Evolutionary conservation across 2,797 vertebrate species (phyloP), one percentile per base, ranked within the genome.

Genomic region (Manis pentadactyla): DNA sequence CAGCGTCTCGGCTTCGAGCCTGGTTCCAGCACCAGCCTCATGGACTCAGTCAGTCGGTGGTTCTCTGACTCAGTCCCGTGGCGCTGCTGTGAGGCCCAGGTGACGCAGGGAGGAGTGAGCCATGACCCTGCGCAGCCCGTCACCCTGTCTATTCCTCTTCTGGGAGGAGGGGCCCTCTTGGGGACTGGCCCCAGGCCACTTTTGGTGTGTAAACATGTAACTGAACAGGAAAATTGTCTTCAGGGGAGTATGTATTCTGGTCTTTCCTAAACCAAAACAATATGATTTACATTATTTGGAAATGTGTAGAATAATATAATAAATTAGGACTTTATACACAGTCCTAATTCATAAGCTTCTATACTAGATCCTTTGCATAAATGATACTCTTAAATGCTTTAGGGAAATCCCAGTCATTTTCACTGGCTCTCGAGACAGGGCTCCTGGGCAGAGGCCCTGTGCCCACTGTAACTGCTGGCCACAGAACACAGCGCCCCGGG

Each of bases 161-260:
- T 4, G 1, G 3, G 3, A n/a, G 73, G 73, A 46, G 69, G 21
- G 25, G 25, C 31, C 73, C 29, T 21, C n/a, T 19, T 0, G 5
- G 17, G 21, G 73, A 46, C 12, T 6, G 18, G 73, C 29, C 4
- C 7, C 71, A 7, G 29, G 29, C 73, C 1, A 15, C 3, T 3
- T n/a, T 11, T 21, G 46, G 46, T 31, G n/a, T 13, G 17, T 31
- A 18, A 21, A 49, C 73, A 2, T 13, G 12, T 13, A 21, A n/a
- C 10, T 5, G 46, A 51, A n/a, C 17, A 11, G 4, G 29, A 29
- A 7, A 13, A 31, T n/a, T 6, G 18, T 7, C 31, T 25, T 31
- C 21, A 0, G 5, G 4, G 1, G 10, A 1, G 0, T 0, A 1
- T 46, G 49, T 9, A 19, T 23, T 23, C 15, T 7, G 14, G 11